Evolutionary conservation across 2,888 invertebrate genomes (phyloP).

Genomic region (Ophioninae sp.): DNA sequence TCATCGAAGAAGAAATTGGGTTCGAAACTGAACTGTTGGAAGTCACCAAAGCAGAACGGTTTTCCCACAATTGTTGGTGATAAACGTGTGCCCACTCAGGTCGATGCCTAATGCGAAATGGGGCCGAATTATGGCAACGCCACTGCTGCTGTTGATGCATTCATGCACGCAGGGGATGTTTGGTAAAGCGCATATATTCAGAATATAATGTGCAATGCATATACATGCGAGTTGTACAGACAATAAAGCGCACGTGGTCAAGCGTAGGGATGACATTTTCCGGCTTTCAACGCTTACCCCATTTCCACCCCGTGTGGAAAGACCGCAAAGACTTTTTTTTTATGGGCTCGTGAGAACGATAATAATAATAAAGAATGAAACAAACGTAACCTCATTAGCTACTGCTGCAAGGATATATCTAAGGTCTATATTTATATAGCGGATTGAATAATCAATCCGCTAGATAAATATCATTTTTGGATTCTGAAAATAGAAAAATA

Average conservation of each 20-base stretch:
- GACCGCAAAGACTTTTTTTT: neutral
- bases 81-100: neutral
- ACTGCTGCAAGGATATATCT: too few species aligned
- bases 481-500: too few species aligned
- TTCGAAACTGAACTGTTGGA: neutral
- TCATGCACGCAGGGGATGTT: neutral
- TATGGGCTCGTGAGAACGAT: neutral
- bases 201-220: constrained; percentile 12
- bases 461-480: too few species aligned
- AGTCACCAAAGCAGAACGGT: neutral
- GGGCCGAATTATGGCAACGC: constrained; percentile 36
- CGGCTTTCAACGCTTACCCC: neutral
- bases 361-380: neutral
- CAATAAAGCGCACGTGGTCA: constrained; percentile 30
- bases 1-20: neutral
- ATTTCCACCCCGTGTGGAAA: neutral
- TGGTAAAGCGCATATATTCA: neutral
- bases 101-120: constrained; percentile 25
- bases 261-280: neutral
- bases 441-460: too few species aligned
- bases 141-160: constrained; percentile 23
- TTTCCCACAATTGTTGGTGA: neutral
- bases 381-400: neutral
- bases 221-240: neutral
- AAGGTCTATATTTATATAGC: too few species aligned